Evolutionary conservation across 2,888 invertebrate genomes (phyloP).

Genomic region (Heliconius erato): DNA sequence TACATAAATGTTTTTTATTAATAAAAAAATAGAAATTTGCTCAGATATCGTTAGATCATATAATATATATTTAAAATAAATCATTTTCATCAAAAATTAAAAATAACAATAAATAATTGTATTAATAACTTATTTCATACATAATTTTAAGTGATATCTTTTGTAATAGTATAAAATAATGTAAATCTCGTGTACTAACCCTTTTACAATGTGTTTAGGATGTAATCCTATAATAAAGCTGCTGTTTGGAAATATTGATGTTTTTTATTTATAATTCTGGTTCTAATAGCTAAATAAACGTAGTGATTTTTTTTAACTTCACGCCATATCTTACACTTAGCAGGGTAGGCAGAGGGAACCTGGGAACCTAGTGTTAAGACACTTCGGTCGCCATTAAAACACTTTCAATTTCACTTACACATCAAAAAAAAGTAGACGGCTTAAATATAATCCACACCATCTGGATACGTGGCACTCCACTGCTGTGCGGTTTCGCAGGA

Average conservation of each 20-base stretch:
- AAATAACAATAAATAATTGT: background rate
- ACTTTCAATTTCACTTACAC: too few relatives aligned
- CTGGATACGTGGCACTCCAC: too few relatives aligned
- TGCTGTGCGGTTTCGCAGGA: too few relatives aligned
- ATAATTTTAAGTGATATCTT: background rate
- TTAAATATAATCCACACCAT: too few relatives aligned
- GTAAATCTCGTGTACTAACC: constrained; percentile 34
- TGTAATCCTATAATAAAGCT: constrained; percentile 49
- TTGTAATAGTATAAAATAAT: constrained; percentile 6
- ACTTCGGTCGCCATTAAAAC: background rate
- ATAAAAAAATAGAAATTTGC: background rate
- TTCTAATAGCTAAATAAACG: background rate
- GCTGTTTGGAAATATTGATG: constrained; percentile 12
- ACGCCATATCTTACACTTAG: too few relatives aligned
- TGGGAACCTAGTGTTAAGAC: background rate
- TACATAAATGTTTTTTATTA: too few relatives aligned
- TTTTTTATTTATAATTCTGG: constrained; percentile 3
- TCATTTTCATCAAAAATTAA: background rate
- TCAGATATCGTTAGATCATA: background rate
- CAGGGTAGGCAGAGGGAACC: background rate
- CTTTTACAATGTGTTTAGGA: constrained; percentile 46
- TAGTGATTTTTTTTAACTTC: too few relatives aligned
- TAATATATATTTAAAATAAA: background rate
- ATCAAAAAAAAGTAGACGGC: too few relatives aligned
- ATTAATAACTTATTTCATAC: background rate